Evolutionary conservation across 2,888 invertebrate species (phyloP).

Genomic region (Ochlodes sylvanus): DNA sequence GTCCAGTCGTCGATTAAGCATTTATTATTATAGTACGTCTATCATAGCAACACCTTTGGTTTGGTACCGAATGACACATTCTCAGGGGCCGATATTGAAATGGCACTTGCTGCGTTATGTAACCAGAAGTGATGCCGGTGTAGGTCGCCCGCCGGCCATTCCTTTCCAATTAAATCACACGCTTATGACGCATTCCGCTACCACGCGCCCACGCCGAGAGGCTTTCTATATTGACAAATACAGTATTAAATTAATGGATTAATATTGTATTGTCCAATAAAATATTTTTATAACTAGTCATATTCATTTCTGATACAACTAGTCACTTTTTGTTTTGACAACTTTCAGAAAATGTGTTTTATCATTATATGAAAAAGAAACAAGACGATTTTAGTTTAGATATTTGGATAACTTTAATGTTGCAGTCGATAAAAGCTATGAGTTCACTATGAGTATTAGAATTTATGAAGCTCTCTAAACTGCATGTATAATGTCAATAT

Average conservation of each 20-base stretch:
- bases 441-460: not conserved
- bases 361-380: too few relatives aligned
- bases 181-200: constrained; percentile 16
- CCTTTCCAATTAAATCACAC: constrained; percentile 24
- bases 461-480: not conserved
- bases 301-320: too few relatives aligned
- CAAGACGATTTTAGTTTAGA: too few relatives aligned
- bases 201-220: not conserved
- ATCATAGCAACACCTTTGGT: too few relatives aligned
- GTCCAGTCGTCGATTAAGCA: too few relatives aligned
- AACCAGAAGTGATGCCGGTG: not conserved
- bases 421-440: too few relatives aligned
- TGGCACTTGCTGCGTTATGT: constrained; percentile 22
- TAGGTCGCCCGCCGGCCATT: constrained; percentile 18
- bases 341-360: too few relatives aligned
- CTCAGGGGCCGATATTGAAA: not conserved
- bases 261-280: not conserved
- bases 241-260: not conserved
- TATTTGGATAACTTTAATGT: too few relatives aligned
- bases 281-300: not conserved
- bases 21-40: too few relatives aligned
- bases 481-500: not conserved
- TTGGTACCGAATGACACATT: not conserved
- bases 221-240: not conserved
- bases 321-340: too few relatives aligned